Evolutionary conservation across 2,797 vertebrate genomes (phyloP).

Genomic region (Pagetopsis macropterus): DNA sequence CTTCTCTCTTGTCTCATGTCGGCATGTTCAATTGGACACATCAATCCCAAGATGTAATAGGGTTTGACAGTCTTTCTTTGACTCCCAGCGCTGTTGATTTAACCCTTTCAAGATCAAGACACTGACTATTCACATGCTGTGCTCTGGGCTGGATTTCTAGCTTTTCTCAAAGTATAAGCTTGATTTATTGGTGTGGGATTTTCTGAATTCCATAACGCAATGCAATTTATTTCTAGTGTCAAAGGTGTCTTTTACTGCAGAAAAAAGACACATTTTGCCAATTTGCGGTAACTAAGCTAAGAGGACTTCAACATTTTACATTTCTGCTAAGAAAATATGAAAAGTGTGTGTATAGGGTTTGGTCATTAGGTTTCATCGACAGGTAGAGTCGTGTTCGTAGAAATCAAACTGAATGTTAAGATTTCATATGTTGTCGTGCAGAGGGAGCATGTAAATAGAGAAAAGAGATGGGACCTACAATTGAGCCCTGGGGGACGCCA

Average conservation of each 20-base stretch:
- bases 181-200: neutral
- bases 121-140: neutral
- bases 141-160: neutral
- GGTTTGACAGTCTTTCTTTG: constrained; percentile 40
- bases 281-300: too few relatives aligned
- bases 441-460: too few relatives aligned
- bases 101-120: constrained; percentile 39
- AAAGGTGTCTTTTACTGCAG: neutral
- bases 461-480: too few relatives aligned
- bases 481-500: too few relatives aligned
- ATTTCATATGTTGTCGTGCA: too few relatives aligned
- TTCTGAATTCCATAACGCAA: neutral
- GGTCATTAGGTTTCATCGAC: too few relatives aligned
- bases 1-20: constrained; percentile 18
- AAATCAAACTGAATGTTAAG: too few relatives aligned
- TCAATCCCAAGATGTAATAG: constrained; percentile 22
- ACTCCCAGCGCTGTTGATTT: constrained; percentile 39
- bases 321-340: too few relatives aligned
- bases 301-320: too few relatives aligned
- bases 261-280: neutral
- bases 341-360: too few relatives aligned
- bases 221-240: too few relatives aligned
- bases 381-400: too few relatives aligned
- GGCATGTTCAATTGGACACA: constrained; percentile 10
- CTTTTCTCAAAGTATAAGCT: neutral